Evolutionary conservation across 37 sponge, comb jelly and placozoan genomes (phyloP).

Genomic region (Halichondria panicea): DNA sequence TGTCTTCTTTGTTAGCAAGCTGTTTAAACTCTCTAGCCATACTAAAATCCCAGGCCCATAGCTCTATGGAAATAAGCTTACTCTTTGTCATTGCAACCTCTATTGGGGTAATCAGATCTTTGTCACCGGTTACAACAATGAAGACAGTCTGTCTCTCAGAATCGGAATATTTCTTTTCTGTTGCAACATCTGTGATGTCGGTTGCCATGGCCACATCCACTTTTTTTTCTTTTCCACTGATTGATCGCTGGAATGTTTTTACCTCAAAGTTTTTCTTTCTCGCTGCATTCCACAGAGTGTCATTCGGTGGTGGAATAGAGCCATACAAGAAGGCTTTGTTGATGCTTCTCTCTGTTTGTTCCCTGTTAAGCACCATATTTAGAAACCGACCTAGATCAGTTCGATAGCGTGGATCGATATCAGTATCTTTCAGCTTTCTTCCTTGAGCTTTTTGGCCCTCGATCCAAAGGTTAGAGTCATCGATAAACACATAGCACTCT

Average conservation of each 20-base stretch:
- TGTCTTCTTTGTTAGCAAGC: not conserved
- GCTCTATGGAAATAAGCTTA: not conserved
- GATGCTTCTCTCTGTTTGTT: constrained; percentile 3
- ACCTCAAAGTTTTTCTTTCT: constrained; percentile 14
- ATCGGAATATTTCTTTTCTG: not conserved
- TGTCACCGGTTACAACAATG: constrained; percentile 30
- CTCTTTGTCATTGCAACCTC: not conserved
- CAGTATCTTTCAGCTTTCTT: constrained; percentile 2
- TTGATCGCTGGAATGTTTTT: not conserved
- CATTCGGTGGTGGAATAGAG: constrained; percentile 37
- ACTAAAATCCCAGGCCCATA: constrained; percentile 24
- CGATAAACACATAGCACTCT: constrained; percentile 29
- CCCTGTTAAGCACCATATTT: not conserved
- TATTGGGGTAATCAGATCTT: constrained; percentile 15
- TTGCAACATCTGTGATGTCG: not conserved
- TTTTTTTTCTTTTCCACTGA: constrained; percentile 15
- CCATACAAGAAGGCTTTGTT: constrained; percentile 33
- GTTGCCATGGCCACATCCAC: constrained; percentile 21
- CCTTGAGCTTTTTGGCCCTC: constrained; percentile 18
- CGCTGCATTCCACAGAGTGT: constrained; percentile 25
- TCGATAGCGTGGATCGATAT: constrained; percentile 16
- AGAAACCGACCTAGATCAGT: constrained; percentile 27
- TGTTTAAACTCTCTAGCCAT: not conserved
- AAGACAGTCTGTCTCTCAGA: not conserved
- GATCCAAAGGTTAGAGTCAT: constrained; percentile 38